Evolutionary conservation across 2,113 vertebrate species (phyloP), one percentile per base, ranked within the genome.

Genomic region (Girardinichthys multiradiatus): DNA sequence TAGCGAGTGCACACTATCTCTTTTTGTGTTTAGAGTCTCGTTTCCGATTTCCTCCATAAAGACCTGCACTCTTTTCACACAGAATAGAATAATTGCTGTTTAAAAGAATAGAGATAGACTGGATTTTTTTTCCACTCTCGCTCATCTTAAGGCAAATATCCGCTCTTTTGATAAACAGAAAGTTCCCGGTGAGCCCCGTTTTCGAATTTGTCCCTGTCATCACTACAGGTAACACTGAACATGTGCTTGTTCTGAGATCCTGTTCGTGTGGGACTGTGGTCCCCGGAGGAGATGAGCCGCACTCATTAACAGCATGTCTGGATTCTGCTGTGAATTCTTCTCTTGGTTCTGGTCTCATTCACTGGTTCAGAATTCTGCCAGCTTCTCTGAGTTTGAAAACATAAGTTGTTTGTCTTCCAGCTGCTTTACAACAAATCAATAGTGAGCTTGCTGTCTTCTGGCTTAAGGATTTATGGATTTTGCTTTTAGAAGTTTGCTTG

Each of bases 51-150:
- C 57, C 70, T 78, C 57, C 63, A 80, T 83, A 71, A 81, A 83
- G 64, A 68, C 58, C 45, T n/a, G 70, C 82, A 58, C 86, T 87
- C 73, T 80, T 89, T 83, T 89, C 72, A 86, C 83, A 85, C 81
- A 72, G 57, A 74, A 80, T 83, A 83, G 86, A 84, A 75, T 84
- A 70, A 91, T 87, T 70, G 64, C 57, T 35, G 54, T 74, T 71
- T 84, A 88, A 84, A 65, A 72, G 80, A 64, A 77, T 59, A 73
- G 85, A 86, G 76, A 89, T 89, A 73, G 83, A 92, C 89, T 72
- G 45, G 14, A 39, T 64, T 77, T 73, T 79, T 81, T 80, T 87
- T 89, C 86, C 83, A 42, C 79, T 86, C 80, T 80, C 5, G 68
- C 81, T 81, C 64, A 70, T 81, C 83, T 87, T 89, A 19, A 68